A percentile compares a stretch with the other conserved stretches of the same genome.
Conservation (phyloP, 2,113 vertebrate genomes). For the Odocoileus virginianus region DNA sequence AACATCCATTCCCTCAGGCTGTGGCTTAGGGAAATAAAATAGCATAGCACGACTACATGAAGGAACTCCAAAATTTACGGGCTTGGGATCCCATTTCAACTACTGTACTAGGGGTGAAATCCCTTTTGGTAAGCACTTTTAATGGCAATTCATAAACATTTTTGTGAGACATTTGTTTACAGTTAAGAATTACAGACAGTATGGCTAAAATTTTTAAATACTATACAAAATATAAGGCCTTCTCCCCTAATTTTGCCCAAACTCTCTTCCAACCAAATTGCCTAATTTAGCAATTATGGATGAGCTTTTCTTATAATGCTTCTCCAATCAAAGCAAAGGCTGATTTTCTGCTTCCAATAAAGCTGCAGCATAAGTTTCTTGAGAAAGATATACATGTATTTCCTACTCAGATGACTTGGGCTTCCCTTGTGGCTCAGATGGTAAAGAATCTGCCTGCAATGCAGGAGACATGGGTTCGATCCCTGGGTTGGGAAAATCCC, state of each 20-base stretch:
- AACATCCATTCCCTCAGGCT: neutral
- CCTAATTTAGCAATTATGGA: neutral
- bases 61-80: neutral
- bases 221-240: neutral
- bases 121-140: neutral
- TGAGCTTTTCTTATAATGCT: neutral
- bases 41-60: neutral
- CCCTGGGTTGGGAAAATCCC: neutral
- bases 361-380: neutral
- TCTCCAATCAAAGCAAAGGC: neutral
- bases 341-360: neutral
- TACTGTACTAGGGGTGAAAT: neutral
- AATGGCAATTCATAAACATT: neutral
- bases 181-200: neutral
- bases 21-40: neutral
- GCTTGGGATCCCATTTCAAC: neutral
- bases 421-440: neutral
- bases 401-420: neutral
- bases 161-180: neutral
- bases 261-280: neutral
- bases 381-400: neutral
- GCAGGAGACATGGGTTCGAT: neutral
- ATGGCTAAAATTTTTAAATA: neutral
- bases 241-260: neutral
- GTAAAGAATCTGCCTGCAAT: neutral